phyloP scores from a whole-genome alignment of 2,113 vertebrate genomes.

The Urocolius indicus region DNA sequence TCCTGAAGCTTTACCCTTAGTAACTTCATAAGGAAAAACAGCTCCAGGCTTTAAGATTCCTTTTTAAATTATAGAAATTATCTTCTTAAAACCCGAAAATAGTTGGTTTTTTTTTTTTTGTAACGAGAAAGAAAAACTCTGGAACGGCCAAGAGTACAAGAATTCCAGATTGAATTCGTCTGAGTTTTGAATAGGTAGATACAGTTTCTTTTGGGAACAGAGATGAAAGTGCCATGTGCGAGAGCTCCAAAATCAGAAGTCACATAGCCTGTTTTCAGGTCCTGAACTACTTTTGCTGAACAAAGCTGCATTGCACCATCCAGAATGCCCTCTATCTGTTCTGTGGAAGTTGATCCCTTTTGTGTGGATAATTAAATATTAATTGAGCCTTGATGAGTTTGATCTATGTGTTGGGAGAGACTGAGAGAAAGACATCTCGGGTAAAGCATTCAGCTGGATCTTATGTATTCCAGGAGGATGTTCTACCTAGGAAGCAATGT shows the following conservation, averaged over 20 bases:
- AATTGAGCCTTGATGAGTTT: slow-evolving; percentile 28
- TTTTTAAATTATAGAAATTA: not conserved
- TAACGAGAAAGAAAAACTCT: not conserved
- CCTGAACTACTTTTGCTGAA: slow-evolving; percentile 61
- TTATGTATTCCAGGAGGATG: not conserved
- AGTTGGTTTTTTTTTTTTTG: not conserved
- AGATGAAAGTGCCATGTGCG: not conserved
- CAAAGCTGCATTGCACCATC: slow-evolving; percentile 54
- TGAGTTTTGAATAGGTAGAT: not conserved
- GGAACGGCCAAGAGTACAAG: not conserved
- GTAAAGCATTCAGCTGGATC: not conserved
- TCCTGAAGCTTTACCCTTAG: not conserved
- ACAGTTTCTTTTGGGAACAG: not conserved
- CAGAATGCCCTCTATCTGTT: slow-evolving; percentile 61
- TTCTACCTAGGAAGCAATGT: not conserved
- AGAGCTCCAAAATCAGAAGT: not conserved
- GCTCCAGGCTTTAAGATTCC: not conserved
- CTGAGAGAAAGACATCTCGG: fast-evolving
- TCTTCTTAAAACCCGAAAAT: not conserved
- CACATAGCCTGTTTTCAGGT: slow-evolving; percentile 27
- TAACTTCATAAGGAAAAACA: not conserved
- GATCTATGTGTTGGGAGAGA: slow-evolving; percentile 8
- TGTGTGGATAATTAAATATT: slow-evolving; percentile 66
- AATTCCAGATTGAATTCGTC: not conserved
- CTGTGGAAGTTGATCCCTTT: slow-evolving; percentile 54